Conservation (phyloP, 2,888 invertebrate genomes). For the Acanthosepion esculentum region DNA sequence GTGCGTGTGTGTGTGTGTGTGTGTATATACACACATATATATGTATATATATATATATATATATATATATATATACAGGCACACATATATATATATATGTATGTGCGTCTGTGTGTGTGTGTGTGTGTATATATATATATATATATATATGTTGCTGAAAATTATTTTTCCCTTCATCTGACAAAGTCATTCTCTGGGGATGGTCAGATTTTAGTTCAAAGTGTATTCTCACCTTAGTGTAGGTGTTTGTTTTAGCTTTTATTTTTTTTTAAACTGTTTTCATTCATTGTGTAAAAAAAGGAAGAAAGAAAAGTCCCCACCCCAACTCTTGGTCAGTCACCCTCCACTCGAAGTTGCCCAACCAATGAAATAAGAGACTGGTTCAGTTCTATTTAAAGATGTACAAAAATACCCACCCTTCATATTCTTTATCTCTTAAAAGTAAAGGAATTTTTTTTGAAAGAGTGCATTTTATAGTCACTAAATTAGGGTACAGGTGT, state of each 20-base stretch:
- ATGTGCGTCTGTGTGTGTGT: too few species aligned
- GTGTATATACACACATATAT: too few species aligned
- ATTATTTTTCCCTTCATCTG: not conserved
- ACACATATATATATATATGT: too few species aligned
- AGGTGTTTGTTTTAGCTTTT: not conserved
- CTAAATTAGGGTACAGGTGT: not conserved
- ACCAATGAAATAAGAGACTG: not conserved
- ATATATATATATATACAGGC: too few species aligned
- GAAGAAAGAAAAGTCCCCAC: not conserved
- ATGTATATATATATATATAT: not conserved
- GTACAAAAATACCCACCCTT: not conserved
- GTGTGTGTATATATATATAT: not conserved
- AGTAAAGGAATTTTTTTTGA: not conserved
- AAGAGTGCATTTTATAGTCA: not conserved
- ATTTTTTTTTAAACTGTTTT: not conserved
- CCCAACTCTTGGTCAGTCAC: not conserved
- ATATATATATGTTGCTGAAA: not conserved
- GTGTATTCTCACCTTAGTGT: too few species aligned
- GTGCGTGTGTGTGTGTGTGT: too few species aligned
- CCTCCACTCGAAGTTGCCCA: not conserved
- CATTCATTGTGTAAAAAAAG: not conserved
- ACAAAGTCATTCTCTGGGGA: not conserved
- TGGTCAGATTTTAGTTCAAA: not conserved
- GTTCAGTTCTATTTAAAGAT: constrained; percentile 6
- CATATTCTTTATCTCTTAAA: not conserved